Conservation (phyloP, 2,797 vertebrate genomes). For the Notolabrus celidotus region DNA sequence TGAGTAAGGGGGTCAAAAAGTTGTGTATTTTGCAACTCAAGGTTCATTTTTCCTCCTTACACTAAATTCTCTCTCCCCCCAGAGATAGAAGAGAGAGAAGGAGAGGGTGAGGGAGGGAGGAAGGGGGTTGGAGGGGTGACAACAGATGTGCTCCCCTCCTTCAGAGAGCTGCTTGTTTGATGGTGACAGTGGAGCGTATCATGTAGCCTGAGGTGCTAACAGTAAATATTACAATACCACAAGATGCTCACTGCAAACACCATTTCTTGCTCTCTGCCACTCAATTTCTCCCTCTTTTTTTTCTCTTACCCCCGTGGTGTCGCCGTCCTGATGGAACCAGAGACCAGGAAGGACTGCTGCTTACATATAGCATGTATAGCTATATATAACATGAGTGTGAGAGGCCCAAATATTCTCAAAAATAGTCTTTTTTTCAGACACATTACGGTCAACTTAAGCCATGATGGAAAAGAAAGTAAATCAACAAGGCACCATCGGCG, state of each 20-base stretch:
- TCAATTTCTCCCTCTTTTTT: constrained; percentile 74
- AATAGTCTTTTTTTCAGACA: constrained; percentile 62
- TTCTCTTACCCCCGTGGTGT: constrained; percentile 70
- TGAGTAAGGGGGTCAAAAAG: constrained; percentile 46
- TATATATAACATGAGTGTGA: constrained; percentile 6
- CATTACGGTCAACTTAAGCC: constrained; percentile 83
- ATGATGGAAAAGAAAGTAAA: constrained; percentile 81
- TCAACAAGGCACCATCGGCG: constrained; percentile 75
- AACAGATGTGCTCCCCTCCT: constrained; percentile 84
- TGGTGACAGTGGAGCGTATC: constrained; percentile 84
- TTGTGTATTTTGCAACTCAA: constrained; percentile 54
- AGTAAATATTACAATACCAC: constrained; percentile 89
- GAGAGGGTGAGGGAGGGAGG: constrained; percentile 23
- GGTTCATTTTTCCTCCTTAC: constrained; percentile 32
- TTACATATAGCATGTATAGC: not conserved
- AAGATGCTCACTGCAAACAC: constrained; percentile 87
- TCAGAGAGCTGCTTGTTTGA: constrained; percentile 81
- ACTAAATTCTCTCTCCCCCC: constrained; percentile 36
- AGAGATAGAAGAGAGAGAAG: constrained; percentile 42
- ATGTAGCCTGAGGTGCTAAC: constrained; percentile 87
- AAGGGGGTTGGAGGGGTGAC: constrained; percentile 72
- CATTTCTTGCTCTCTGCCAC: constrained; percentile 80
- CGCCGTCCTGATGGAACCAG: constrained; percentile 58
- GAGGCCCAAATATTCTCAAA: constrained; percentile 60
- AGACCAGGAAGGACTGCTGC: constrained; percentile 10